These are phyloP conservation scores for Microplitis mediator DNA, from an alignment of 1,140 invertebrate genomes.

Conservation along the genomic window DNA sequence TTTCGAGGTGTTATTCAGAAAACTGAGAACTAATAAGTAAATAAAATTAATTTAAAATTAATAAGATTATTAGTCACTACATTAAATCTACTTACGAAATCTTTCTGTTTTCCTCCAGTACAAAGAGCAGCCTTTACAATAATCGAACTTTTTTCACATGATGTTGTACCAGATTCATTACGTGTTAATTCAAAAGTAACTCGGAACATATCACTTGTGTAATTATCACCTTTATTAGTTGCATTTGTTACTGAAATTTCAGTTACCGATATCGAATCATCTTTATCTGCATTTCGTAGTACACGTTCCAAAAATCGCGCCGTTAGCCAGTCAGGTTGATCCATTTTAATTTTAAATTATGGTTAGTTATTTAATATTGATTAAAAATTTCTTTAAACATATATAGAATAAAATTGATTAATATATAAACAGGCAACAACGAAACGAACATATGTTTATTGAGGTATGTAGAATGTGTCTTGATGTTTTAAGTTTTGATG, in stretches of 20 bases:
- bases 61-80: too few species aligned
- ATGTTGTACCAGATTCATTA: slow-evolving; percentile 11
- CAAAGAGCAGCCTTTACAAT: slow-evolving; percentile 45
- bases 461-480: too few species aligned
- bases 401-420: too few species aligned
- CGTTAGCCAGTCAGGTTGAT: slow-evolving; percentile 58
- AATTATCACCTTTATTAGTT: slow-evolving; percentile 60
- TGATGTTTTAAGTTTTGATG: too few species aligned
- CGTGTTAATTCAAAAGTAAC: slow-evolving; percentile 39
- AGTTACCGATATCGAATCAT: slow-evolving; percentile 46
- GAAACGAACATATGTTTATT: too few species aligned
- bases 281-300: slow-evolving; percentile 46
- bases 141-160: slow-evolving; percentile 40
- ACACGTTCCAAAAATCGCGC: slow-evolving; percentile 52
- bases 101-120: slow-evolving; percentile 36
- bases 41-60: too few species aligned
- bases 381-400: too few species aligned
- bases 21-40: too few species aligned
- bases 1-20: too few species aligned
- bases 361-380: too few species aligned
- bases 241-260: slow-evolving; percentile 48
- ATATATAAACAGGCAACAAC: too few species aligned
- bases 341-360: too few species aligned
- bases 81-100: slow-evolving; percentile 38
- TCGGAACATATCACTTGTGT: slow-evolving; percentile 58